Conservation (phyloP, 1,140 invertebrate genomes). For the Drosophila pseudoobscura region DNA sequence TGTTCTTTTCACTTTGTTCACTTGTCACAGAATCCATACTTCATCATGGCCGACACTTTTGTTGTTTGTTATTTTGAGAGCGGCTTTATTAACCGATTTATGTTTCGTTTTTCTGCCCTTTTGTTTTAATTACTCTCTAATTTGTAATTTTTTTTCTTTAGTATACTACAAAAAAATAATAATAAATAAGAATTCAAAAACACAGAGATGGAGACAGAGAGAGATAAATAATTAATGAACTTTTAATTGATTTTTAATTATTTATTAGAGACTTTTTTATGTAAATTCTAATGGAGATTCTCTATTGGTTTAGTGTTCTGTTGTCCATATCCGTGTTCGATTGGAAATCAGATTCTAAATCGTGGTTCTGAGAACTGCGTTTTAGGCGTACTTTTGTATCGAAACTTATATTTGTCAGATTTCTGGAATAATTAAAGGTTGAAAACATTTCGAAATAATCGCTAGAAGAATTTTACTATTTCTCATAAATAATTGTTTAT, state of each 20-base stretch:
- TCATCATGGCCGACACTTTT: slow-evolving; percentile 66
- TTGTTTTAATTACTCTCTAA: slow-evolving; percentile 21
- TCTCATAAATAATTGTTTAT: too few relatives aligned
- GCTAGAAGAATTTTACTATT: too few relatives aligned
- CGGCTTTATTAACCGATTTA: slow-evolving; percentile 14
- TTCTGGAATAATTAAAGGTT: too few relatives aligned
- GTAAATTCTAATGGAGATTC: slow-evolving; percentile 31
- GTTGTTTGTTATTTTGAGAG: slow-evolving; percentile 8
- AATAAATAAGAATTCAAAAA: slow-evolving; percentile 12
- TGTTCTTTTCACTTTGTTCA: slow-evolving; percentile 86
- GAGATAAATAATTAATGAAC: slow-evolving; percentile 68
- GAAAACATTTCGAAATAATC: too few relatives aligned
- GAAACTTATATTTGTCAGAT: too few relatives aligned
- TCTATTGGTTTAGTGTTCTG: not conserved
- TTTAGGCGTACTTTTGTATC: not conserved
- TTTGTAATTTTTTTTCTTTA: slow-evolving; percentile 23
- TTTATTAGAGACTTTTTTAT: slow-evolving; percentile 46
- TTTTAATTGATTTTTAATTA: slow-evolving; percentile 77
- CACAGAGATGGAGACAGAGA: not conserved
- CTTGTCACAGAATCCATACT: slow-evolving; percentile 87
- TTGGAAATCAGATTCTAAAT: too few relatives aligned
- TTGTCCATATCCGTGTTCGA: slow-evolving; percentile 27
- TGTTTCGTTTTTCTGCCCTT: slow-evolving; percentile 15
- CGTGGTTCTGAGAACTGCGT: not conserved
- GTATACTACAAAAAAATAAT: slow-evolving; percentile 46